Evolutionary conservation across 2,797 vertebrate genomes (phyloP), one percentile per base, ranked within the genome.

Genomic region (Psittacula echo): DNA sequence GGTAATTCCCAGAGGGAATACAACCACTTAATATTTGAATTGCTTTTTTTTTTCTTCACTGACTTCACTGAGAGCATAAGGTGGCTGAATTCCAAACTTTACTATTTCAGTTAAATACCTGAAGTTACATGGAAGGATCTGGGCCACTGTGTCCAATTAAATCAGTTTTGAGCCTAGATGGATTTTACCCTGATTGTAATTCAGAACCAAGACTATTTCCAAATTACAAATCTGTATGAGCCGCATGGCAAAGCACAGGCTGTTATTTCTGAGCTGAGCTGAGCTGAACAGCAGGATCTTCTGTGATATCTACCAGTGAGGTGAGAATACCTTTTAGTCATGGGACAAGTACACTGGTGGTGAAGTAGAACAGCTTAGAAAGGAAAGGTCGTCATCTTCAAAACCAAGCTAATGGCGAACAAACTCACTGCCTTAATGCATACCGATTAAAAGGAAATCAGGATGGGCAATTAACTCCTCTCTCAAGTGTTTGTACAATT

Each of bases 371-470:
- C 24, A 68, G 62, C 79, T 92, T 41, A 68, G 72, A 93, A 92
- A 93, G 45, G 58, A 92, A 87, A 79, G 81, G 82, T 93, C 1
- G 2, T 54, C 32, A 45, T 91, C 90, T 78, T 95, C 82, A 89
- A 96, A 95, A 60, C 70, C 75, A 89, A 83, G 61, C 68, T 91
- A 92, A 62, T 0, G 0, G 48, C 0, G 11, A 89, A 50, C 53
- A 94, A 95, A 92, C 72, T 92, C 61, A 30, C 68, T 77, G 87
- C 66, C 68, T 90, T 87, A 93, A 92, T 94, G 92, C 79, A 85
- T 75, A 78, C 82, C 17, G n/a, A 94, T 94, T 95, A 94, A 95
- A 95, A 95, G 93, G 79, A 97, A 95, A 97, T 95, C 87, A 93
- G 92, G 82, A 92, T 75, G 87, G 72, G 62, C 91, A 97, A 97